A percentile compares a stretch with the other conserved stretches of the same genome.
These are phyloP conservation scores for Meiosimyza decipiens DNA, from an alignment of 2,888 invertebrate species.

Conservation along the genomic window DNA sequence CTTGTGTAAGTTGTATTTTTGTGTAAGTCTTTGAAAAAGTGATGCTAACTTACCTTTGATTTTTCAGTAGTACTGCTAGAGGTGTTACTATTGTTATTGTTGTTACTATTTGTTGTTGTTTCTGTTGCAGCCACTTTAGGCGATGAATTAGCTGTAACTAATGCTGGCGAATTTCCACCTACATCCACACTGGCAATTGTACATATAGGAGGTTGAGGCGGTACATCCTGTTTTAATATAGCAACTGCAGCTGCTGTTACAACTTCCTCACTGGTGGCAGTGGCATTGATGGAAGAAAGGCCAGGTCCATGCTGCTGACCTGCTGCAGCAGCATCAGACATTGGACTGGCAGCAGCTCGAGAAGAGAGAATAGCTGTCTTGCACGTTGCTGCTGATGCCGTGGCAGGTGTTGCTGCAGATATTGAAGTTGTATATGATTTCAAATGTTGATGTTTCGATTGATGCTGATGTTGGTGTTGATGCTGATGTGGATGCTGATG, in stretches of 20 bases:
- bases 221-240: conserved; percentile 21
- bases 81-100: conserved; percentile 9
- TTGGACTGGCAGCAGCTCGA: conserved; percentile 38
- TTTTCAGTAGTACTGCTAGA: conserved; percentile 7
- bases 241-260: neutral
- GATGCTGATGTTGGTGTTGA: conserved; percentile 23
- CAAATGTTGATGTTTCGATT: neutral
- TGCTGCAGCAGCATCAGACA: conserved; percentile 46
- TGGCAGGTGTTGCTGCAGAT: conserved; percentile 35
- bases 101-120: conserved; percentile 9
- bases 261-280: conserved; percentile 8
- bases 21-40: too few relatives aligned
- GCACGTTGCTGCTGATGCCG: conserved; percentile 33
- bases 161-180: conserved; percentile 4
- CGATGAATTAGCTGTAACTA: conserved; percentile 34
- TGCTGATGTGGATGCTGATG: conserved; percentile 16
- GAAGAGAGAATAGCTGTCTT: conserved; percentile 30
- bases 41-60: conserved; percentile 18
- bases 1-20: too few relatives aligned
- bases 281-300: conserved; percentile 21
- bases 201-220: neutral
- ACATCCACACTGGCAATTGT: conserved; percentile 12
- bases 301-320: conserved; percentile 38
- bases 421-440: conserved; percentile 34
- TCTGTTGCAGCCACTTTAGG: conserved; percentile 37